Evolutionary conservation across 2,797 vertebrate species (phyloP).

Genomic region (Aulostomus chinensis): DNA sequence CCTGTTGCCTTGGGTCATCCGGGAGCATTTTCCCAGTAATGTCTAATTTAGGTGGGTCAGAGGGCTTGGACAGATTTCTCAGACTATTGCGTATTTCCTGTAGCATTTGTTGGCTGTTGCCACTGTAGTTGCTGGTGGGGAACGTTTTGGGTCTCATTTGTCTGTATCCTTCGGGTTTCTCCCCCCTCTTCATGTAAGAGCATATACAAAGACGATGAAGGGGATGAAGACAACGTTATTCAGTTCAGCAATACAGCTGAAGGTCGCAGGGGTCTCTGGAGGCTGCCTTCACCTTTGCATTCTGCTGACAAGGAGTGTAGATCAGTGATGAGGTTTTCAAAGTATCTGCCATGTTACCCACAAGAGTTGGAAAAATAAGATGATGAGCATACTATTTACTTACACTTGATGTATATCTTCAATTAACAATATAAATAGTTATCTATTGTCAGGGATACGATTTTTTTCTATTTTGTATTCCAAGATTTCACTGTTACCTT

Average conservation of each 20-base stretch:
- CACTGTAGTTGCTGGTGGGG: slow-evolving; percentile 92
- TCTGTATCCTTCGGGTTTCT: slow-evolving; percentile 96
- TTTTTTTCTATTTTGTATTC: no score
- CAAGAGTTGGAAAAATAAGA: slow-evolving; percentile 38
- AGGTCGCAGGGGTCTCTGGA: slow-evolving; percentile 10
- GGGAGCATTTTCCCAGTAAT: slow-evolving; percentile 78
- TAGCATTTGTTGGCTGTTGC: slow-evolving; percentile 97
- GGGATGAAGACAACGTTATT: slow-evolving; percentile 64
- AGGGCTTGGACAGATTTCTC: slow-evolving; percentile 91
- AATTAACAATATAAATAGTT: no score
- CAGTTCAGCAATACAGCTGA: slow-evolving; percentile 33
- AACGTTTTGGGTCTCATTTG: slow-evolving; percentile 99
- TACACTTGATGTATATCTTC: no score
- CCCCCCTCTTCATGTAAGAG: slow-evolving; percentile 97
- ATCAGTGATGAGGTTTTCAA: slow-evolving; percentile 8
- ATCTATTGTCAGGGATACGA: no score
- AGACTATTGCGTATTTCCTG: slow-evolving; percentile 97
- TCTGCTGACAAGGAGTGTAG: slow-evolving; percentile 29
- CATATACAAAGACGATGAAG: slow-evolving; percentile 83
- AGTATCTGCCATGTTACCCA: slow-evolving; percentile 22
- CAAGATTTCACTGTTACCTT: no score
- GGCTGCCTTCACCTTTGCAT: slow-evolving; percentile 63
- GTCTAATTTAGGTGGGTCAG: slow-evolving; percentile 88
- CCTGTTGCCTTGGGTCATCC: slow-evolving; percentile 89
- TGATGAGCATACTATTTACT: neutral